Evolutionary conservation across 2,113 vertebrate genomes (phyloP), one percentile per base, ranked within the genome.

Genomic region (Synchiropus splendidus): DNA sequence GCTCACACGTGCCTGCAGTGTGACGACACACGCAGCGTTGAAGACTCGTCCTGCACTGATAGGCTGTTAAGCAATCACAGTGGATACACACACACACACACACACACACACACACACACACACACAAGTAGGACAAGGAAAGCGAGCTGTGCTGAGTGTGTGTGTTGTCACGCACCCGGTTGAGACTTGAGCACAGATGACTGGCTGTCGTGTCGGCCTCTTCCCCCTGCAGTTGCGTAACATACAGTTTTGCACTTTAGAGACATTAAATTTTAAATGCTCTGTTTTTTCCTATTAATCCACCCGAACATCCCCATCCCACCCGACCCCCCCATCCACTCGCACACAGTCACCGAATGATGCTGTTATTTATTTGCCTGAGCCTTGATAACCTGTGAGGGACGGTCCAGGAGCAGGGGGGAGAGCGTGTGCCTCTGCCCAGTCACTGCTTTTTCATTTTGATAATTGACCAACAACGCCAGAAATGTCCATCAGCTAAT

Each of bases 401-500:
- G 42, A 57, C 51, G 62, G 63, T 54, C 52, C 30, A 59, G 52
- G 46, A 59, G 54, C 58, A 70, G 53, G 49, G 51, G 44, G 33
- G 41, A 31, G 64, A 63, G 54, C 58, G 74, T 55, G 67, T 39
- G 54, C 45, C 35, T 61, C 74, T 73, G 66, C 58, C 71, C 75
- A 70, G 67, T 69, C 67, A 52, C 49, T 60, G 67, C 71, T 64
- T 82, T n/a, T 85, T 85, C 83, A 85, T 83, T 85, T 77, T 70
- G 74, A 83, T 84, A 86, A 85, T 84, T 85, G 84, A 81, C 73
- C 60, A 45, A 21, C 60, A 72, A 64, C 49, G 70, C 64, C 77
- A 84, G 73, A 79, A 79, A 75, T 73, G 78, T 79, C 83, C 81
- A 84, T 83, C 74, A 80, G 64, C 69, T 84, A 85, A 87, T 87